These are phyloP conservation scores for Rhyacichthys aspro DNA, from an alignment of 2,797 vertebrate genomes.

Conservation along the genomic window DNA sequence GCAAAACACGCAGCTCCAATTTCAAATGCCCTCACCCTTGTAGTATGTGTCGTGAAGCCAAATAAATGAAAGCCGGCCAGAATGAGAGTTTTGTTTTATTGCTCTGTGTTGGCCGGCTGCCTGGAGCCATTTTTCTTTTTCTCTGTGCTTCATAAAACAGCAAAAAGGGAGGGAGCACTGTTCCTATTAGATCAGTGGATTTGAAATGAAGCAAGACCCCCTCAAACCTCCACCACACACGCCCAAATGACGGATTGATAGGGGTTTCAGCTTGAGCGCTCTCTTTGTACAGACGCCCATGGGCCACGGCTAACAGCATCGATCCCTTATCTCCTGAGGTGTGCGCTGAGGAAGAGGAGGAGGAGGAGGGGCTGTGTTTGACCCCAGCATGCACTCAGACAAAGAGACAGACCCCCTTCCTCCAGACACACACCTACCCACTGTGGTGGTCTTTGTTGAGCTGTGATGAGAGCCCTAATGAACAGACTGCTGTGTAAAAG, in stretches of 20 bases:
- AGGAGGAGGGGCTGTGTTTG: slow-evolving; percentile 17
- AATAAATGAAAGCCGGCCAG: slow-evolving; percentile 46
- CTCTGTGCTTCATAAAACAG: slow-evolving; percentile 62
- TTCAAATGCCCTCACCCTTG: slow-evolving; percentile 32
- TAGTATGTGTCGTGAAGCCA: slow-evolving; percentile 33
- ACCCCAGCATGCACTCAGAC: slow-evolving; percentile 35
- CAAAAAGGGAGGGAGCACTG: not conserved
- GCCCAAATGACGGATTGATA: slow-evolving; percentile 44
- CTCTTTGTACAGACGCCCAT: slow-evolving; percentile 45
- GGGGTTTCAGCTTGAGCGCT: slow-evolving; percentile 52
- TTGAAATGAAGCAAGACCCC: slow-evolving; percentile 43
- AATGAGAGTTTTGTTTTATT: slow-evolving; percentile 66
- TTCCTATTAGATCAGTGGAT: slow-evolving; percentile 62
- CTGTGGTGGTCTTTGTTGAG: slow-evolving; percentile 67
- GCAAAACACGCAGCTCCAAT: slow-evolving; percentile 34
- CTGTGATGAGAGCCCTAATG: slow-evolving; percentile 55
- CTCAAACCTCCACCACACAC: slow-evolving; percentile 24
- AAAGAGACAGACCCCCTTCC: slow-evolving; percentile 48
- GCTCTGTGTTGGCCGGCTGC: slow-evolving; percentile 51
- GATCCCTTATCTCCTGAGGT: slow-evolving; percentile 62
- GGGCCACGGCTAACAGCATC: slow-evolving; percentile 41
- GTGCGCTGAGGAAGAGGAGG: slow-evolving; percentile 10
- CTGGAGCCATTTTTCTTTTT: slow-evolving; percentile 58
- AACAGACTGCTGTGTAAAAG: slow-evolving; percentile 50
- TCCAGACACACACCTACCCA: slow-evolving; percentile 43